Evolutionary conservation across 2,113 vertebrate genomes (phyloP).

Genomic region (Pogonocichla stellata): DNA sequence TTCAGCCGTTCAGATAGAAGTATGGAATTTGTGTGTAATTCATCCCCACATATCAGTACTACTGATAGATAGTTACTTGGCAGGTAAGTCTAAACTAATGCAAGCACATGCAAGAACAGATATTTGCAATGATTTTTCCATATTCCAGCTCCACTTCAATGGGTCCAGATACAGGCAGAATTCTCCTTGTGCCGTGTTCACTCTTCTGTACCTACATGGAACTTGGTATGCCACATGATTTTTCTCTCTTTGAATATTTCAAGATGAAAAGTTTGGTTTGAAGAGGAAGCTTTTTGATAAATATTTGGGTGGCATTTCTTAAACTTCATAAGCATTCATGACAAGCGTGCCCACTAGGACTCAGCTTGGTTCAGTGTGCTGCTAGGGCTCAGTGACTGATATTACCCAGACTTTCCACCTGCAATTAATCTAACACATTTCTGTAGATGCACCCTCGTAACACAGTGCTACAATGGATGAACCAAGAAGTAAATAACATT

Average conservation of each 20-base stretch:
- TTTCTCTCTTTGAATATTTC: neutral
- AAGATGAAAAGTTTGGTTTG: neutral
- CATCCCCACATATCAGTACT: neutral
- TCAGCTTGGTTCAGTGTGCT: neutral
- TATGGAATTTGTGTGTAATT: neutral
- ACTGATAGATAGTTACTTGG: neutral
- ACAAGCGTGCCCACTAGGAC: neutral
- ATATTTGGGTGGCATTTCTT: neutral
- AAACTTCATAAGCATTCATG: neutral
- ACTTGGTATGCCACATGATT: neutral
- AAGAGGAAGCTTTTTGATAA: neutral
- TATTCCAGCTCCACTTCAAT: neutral
- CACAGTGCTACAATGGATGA: neutral
- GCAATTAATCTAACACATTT: neutral
- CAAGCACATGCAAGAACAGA: neutral
- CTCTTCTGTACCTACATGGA: neutral
- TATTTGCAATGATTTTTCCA: neutral
- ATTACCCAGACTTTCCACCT: neutral
- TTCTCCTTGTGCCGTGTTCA: fast-evolving
- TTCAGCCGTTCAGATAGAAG: neutral
- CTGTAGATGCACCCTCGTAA: neutral
- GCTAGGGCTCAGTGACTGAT: neutral
- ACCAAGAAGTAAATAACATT: neutral
- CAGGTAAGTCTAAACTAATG: neutral
- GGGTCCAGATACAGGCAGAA: neutral